A percentile compares a stretch with the other conserved stretches of the same genome.
phyloP scores from a whole-genome alignment of 2,888 invertebrate genomes.

The Bombylius major region DNA sequence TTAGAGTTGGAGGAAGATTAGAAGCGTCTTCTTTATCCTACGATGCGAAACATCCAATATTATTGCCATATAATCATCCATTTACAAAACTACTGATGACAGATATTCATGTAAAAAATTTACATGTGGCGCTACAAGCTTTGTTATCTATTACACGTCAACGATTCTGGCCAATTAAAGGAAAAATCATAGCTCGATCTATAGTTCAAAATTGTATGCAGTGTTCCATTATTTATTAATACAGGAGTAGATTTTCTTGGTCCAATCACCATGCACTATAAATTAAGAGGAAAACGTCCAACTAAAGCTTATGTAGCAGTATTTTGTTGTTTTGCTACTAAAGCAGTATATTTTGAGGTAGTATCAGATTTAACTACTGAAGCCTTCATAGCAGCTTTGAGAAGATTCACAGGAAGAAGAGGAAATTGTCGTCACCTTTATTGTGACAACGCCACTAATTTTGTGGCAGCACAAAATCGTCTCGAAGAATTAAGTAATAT shows the following conservation, averaged over 20 bases:
- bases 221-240: slow-evolving; percentile 10
- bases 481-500: too few relatives aligned
- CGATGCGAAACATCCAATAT: too few relatives aligned
- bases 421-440: slow-evolving; percentile 1
- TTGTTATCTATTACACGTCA: too few relatives aligned
- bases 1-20: too few relatives aligned
- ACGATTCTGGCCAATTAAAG: slow-evolving; percentile 17
- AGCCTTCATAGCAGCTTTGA: slow-evolving; percentile 10
- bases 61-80: too few relatives aligned
- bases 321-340: slow-evolving; percentile 11
- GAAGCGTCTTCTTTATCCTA: too few relatives aligned
- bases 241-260: slow-evolving; percentile 9
- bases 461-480: background rate
- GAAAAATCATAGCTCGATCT: slow-evolving; percentile 8
- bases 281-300: slow-evolving; percentile 3
- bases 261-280: slow-evolving; percentile 4
- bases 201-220: slow-evolving; percentile 12
- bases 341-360: slow-evolving; percentile 11
- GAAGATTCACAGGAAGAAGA: slow-evolving; percentile 6
- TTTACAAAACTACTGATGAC: too few relatives aligned
- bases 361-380: slow-evolving; percentile 9
- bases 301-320: slow-evolving; percentile 10
- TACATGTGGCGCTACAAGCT: too few relatives aligned
- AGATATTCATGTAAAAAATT: too few relatives aligned
- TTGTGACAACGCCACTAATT: slow-evolving; percentile 8